Percentiles rank a stretch among this genome's conserved stretches.
Evolutionary conservation across 35 echinoderm and acorn worm species (phyloP).

Genomic region (Apostichopus californicus): DNA sequence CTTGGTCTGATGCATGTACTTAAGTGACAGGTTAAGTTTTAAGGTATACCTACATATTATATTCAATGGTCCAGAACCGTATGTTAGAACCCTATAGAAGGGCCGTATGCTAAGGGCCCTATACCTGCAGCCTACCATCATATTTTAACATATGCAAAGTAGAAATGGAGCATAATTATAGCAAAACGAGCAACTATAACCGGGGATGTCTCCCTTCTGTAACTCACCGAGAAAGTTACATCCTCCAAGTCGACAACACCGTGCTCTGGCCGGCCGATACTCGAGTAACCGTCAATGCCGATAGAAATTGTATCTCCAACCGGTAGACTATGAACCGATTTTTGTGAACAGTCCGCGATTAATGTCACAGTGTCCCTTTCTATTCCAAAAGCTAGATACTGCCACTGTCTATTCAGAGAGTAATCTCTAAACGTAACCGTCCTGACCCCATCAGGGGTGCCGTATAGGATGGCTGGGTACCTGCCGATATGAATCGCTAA

Average conservation of each 20-base stretch:
- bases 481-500: constrained; percentile 55
- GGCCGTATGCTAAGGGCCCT: no score
- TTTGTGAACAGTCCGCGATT: constrained; percentile 63
- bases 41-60: no score
- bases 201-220: no score
- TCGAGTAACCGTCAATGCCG: constrained; percentile 23
- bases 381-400: constrained; percentile 70
- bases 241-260: background rate
- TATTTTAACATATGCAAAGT: no score
- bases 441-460: constrained; percentile 5
- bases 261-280: constrained; percentile 36
- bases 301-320: constrained; percentile 20
- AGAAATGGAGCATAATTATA: no score
- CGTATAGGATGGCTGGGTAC: constrained; percentile 61
- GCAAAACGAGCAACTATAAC: no score
- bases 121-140: no score
- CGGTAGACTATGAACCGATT: constrained; percentile 15
- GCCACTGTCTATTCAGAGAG: constrained; percentile 60
- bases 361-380: constrained; percentile 51
- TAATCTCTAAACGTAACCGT: constrained; percentile 48
- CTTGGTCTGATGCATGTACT: no score
- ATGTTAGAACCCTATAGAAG: no score
- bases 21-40: no score
- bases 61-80: no score
- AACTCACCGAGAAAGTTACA: constrained; percentile 17